Percentiles rank a stretch among this genome's conserved stretches.
These are phyloP conservation scores for Mayetiola destructor DNA, from an alignment of 2,888 invertebrate species.

Conservation along the genomic window DNA sequence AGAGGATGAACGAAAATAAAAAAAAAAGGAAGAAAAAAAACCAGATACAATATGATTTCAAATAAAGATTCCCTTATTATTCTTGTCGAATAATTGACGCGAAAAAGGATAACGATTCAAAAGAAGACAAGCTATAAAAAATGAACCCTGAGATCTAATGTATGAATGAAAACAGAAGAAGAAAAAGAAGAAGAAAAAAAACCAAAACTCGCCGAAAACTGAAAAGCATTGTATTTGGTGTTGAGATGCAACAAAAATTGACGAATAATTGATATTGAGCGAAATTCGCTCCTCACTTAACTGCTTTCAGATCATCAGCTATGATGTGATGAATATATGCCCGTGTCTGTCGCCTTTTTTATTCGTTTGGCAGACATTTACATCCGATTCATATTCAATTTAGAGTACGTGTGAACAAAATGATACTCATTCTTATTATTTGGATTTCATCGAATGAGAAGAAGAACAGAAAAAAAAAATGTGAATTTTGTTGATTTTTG, in stretches of 20 bases:
- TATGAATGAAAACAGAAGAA: no score
- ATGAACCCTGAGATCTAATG: not conserved
- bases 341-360: not conserved
- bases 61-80: not conserved
- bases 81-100: no score
- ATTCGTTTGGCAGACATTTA: not conserved
- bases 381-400: conserved; percentile 3
- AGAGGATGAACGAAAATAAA: not conserved
- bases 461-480: no score
- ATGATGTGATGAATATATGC: not conserved
- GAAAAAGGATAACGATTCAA: no score
- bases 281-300: conserved; percentile 4
- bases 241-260: not conserved
- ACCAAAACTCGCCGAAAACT: conserved; percentile 2
- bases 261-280: conserved; percentile 12
- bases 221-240: conserved; percentile 3
- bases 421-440: conserved; percentile 4
- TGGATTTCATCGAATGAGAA: conserved; percentile 1
- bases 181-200: not conserved
- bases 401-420: conserved; percentile 9
- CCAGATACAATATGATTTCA: no score
- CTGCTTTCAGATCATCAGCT: not conserved
- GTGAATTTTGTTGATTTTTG: conserved; percentile 1
- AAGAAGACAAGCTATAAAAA: not conserved
- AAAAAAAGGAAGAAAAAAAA: not conserved